Evolutionary conservation across 2,888 invertebrate species (phyloP), one percentile per base, ranked within the genome.

Genomic region (Ophion ellenae): DNA sequence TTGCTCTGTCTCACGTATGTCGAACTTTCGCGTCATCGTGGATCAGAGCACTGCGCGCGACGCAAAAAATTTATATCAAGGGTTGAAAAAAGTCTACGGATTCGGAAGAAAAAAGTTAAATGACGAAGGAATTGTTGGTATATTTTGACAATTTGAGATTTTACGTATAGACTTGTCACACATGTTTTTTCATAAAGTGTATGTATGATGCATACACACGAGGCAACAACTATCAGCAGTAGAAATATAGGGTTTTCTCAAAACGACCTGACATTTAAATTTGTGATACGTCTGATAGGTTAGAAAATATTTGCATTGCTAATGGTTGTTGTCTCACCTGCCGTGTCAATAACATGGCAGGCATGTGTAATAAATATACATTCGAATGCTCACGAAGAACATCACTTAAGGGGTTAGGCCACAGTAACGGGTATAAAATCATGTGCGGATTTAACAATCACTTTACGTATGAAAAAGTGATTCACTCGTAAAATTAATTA

Each of bases 21-120:
- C 57, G 36, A 32, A 53, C 28, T 45, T 76, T 47, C 64, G 14
- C 63, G 47, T 63, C 47, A 64, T 59, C 28, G 32, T n/a, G 57
- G 57, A 32, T 47, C 47, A 47, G 10, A 24, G 9, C 5, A 28
- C 53, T 17, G 20, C 28, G 36, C 59, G 59, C 36, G n/a, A 20
- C 36, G 36, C 36, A 20, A 73, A 73, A 70, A 28, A 70, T 70
- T 53, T 70, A 70, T 53, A 53, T 53, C 53, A 5, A 17, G 17
- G 14, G 17, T 5, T 53, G 53, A 14, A 53, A 53, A 17, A 5
- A 53, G 53, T 53, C 4, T 17, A 17, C 11, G 53, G 53, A 53
- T 14, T 14, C 4, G 17, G 28, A 53, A n/a, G 28, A 28, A 28
- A 70, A 45, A 53, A 6, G 14, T 70, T 7, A 20, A 53, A 10